Percentiles rank a stretch among this genome's conserved stretches.
These are phyloP conservation scores for Myotis davidii DNA, from an alignment of 2,113 vertebrate species.

Conservation along the genomic window DNA sequence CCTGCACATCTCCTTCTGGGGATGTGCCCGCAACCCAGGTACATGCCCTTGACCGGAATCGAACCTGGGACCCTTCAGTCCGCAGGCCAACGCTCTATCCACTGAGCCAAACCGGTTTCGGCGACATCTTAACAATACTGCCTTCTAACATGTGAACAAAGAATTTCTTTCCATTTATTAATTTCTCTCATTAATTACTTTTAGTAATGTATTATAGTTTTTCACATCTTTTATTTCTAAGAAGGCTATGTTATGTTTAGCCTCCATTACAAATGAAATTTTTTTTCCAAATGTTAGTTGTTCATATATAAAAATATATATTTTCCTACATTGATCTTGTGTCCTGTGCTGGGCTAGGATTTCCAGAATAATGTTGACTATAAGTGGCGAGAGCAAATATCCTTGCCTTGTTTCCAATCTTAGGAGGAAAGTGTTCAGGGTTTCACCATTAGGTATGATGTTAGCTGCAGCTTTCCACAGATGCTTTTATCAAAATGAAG, in stretches of 20 bases:
- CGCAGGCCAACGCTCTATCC: too few species aligned
- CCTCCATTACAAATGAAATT: background rate
- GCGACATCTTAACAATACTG: background rate
- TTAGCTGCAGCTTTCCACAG: background rate
- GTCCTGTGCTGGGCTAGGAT: background rate
- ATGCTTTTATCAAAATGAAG: slow-evolving; percentile 3
- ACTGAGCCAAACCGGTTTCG: too few species aligned
- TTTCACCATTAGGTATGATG: background rate
- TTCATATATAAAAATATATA: background rate
- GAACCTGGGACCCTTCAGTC: too few species aligned
- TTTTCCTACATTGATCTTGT: background rate
- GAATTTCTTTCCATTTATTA: slow-evolving; percentile 15
- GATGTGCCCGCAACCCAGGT: too few species aligned
- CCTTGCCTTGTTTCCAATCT: background rate
- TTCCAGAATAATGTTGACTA: background rate
- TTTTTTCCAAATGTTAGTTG: slow-evolving; percentile 36
- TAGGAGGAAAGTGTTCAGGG: background rate
- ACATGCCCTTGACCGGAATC: too few species aligned
- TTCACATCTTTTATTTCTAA: slow-evolving; percentile 24
- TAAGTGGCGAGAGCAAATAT: background rate
- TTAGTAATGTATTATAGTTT: background rate
- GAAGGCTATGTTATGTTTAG: background rate
- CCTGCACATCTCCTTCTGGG: too few species aligned
- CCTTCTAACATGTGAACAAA: background rate
- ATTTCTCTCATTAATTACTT: background rate